Conservation (phyloP, 2,113 vertebrate genomes). For the Odontophorus gujanensis region DNA sequence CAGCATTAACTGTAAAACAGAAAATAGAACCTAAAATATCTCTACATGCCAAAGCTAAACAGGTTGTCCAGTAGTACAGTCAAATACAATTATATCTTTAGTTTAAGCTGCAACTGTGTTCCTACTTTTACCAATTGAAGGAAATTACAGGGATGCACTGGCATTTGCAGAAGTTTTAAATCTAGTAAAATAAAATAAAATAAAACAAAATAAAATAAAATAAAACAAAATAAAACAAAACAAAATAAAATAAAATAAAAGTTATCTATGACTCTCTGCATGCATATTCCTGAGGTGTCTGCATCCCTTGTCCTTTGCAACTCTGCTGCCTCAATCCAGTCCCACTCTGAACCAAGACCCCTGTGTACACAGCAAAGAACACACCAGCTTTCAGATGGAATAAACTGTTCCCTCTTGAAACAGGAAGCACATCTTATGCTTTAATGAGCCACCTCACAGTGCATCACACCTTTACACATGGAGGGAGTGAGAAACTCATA, state of each 20-base stretch:
- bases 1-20: background rate
- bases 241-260: too few species aligned
- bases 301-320: background rate
- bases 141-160: background rate
- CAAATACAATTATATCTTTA: background rate
- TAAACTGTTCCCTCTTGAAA: background rate
- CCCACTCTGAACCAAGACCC: fast-evolving
- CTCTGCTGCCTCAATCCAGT: background rate
- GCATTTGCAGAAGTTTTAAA: background rate
- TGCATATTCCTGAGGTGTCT: background rate
- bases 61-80: background rate
- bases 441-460: background rate
- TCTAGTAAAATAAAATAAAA: background rate
- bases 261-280: fast-evolving
- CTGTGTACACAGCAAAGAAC: background rate
- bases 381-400: background rate
- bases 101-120: background rate
- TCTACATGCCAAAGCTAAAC: background rate
- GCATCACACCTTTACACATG: background rate
- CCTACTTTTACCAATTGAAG: background rate
- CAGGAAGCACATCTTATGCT: background rate
- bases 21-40: background rate
- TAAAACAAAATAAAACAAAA: too few species aligned
- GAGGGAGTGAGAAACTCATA: background rate
- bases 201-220: background rate